Conservation (phyloP, 2,113 vertebrate genomes). For the Daubentonia madagascariensis region DNA sequence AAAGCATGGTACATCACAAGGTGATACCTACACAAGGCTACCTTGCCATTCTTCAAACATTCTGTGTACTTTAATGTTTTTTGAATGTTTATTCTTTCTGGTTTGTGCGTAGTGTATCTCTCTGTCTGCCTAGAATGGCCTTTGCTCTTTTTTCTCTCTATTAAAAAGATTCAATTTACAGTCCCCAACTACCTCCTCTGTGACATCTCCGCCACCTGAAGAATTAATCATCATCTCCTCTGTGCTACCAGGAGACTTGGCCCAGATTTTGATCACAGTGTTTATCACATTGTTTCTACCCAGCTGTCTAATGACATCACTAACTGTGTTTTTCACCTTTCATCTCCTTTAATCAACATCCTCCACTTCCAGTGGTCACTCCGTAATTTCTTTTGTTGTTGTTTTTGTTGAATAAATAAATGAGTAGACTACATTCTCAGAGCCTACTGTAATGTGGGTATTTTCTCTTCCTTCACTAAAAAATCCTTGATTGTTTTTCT, state of each 20-base stretch:
- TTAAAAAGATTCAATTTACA: background rate
- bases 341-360: background rate
- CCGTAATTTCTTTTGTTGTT: background rate
- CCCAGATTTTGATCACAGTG: background rate
- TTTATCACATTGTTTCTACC: background rate
- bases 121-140: background rate
- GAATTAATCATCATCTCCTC: background rate
- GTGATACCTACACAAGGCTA: background rate
- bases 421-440: background rate
- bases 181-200: background rate
- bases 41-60: background rate
- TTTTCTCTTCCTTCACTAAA: background rate
- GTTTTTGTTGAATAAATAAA: background rate
- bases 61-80: background rate
- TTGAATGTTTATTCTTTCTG: background rate
- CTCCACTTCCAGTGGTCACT: background rate
- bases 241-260: background rate
- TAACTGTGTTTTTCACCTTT: background rate
- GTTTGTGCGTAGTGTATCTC: background rate
- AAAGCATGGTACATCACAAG: background rate
- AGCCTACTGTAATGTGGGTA: background rate
- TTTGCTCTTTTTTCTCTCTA: background rate
- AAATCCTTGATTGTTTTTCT: background rate
- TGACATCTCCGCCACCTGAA: background rate
- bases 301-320: background rate